Conservation (phyloP, 2,113 vertebrate genomes). For the Cebus imitator region DNA sequence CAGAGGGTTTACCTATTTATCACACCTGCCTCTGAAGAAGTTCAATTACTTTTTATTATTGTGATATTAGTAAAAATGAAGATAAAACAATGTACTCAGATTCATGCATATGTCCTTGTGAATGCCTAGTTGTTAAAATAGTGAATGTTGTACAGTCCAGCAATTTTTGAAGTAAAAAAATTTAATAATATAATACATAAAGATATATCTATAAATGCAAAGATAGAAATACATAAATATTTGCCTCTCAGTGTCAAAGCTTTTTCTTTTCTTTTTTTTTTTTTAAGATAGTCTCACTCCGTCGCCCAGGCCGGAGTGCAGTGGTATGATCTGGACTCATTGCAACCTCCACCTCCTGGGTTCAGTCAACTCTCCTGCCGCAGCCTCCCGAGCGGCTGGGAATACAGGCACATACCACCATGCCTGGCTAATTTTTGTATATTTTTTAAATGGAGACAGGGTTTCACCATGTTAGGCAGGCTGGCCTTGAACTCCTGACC, state of each 20-base stretch:
- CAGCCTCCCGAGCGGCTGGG: no score
- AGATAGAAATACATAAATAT: conserved; percentile 16
- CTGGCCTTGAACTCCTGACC: no score
- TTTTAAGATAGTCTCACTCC: no score
- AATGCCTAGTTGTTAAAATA: not conserved
- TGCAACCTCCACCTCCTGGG: no score
- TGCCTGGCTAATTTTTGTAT: no score
- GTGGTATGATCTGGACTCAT: no score
- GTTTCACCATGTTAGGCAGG: no score
- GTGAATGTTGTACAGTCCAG: not conserved
- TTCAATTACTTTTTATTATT: not conserved
- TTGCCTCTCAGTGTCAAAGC: conserved; percentile 32
- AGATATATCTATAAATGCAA: not conserved
- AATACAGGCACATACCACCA: no score
- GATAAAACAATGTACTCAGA: not conserved
- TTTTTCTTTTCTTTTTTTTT: no score
- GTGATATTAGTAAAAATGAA: not conserved
- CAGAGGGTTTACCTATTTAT: not conserved
- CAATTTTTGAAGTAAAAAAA: not conserved
- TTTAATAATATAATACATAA: not conserved
- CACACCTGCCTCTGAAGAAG: not conserved
- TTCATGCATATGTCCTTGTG: not conserved
- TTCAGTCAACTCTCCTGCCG: no score
- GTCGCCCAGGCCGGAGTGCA: no score
- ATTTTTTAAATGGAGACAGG: no score